Evolutionary conservation across 2,888 invertebrate genomes (phyloP), one percentile per base, ranked within the genome.

Genomic region (Timema cristinae): DNA sequence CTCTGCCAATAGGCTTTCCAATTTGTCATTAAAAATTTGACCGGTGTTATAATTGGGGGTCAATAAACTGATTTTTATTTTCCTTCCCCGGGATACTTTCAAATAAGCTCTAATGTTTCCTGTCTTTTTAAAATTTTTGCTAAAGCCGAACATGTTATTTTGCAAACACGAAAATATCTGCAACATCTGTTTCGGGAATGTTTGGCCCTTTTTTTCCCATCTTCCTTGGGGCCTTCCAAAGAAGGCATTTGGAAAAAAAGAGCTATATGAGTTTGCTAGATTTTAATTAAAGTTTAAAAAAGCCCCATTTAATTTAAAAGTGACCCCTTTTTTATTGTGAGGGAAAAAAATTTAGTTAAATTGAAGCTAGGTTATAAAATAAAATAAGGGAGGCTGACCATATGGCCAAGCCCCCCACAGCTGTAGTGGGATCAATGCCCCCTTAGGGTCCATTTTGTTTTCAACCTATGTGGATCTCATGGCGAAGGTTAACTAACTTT

Each of bases 101-200:
- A 63, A 7, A 63, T 63, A 63, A 11, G 63, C 63, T 63, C 63
- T 32, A 63, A 48, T 16, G 63, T 63, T 63, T 63, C 63, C 63
- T 16, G 2, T 63, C 63, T 63, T 63, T 5, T 6, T 63, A 63
- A 47, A 63, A 63, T 63, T 16, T 16, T 63, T 63, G 63, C 63
- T 11, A 16, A 47, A 63, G 47, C 47, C 63, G 16, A 63, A 63
- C 63, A 63, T 63, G 32, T 63, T 32, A 63, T 48, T 48, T 5
- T 48, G 6, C 16, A 9, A 13, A 63, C 63, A 63, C 63, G 9
- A 63, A 16, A 32, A 63, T 13, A 48, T 7, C 63, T 63, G 32
- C 63, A 11, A 32, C 15, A 63, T 63, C 5, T 63, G 63, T 48
- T 63, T 48, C 9, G 48, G 32, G 63, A 47, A 16, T 15, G 16